Base-by-base conservation (phyloP, 2,888 invertebrate genomes). In the Drosophila neotestacea region DNA sequence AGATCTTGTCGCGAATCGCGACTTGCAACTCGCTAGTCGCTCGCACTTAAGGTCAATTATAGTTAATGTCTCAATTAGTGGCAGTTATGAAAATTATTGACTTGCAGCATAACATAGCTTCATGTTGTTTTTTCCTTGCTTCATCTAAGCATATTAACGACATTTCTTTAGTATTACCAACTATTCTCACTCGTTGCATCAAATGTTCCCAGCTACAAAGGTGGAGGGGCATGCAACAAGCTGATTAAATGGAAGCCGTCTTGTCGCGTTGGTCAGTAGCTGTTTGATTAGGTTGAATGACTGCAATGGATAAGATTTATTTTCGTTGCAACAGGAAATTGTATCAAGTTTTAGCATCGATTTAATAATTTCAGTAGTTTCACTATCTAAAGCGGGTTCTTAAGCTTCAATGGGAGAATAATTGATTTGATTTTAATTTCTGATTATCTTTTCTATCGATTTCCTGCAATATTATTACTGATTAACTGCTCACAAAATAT, bases 81-180 rank as follows among this genome's bases (percentile, higher is more conserved):
- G 77, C 87, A 86, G 87, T 85, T 85, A 85, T 85, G 85, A 85
- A 85, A 85, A 85, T 85, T 83, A 85, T 85, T 85, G 87, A 82
- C 85, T 73, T 11, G 41, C 75, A 50, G 62, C 51, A 48, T 39
- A 62, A 44, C 60, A 61, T 62, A 9, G 13, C 41, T 63, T 34
- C 30, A 6, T 30, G 28, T 13, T 28, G 50, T 22, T 48, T 58
- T 42, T 50, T 42, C 13, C 46, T 32, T 54, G 10, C 11, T 11
- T 6, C 6, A 36, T 34, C 30, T 46, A 6, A 16, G 36, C 32
- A 22, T 16, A n/a, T 28, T 44, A 36, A 47, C 47, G 72, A 27
- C 38, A 39, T 59, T 59, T 73, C 47, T 63, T 59, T 46, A 46
- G 60, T 34, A 61, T 65, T 70, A 60, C 48, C 36, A 77, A 62